These are phyloP conservation scores for Sandelia bainsii DNA, from an alignment of 2,797 vertebrate genomes.

Conservation along the genomic window DNA sequence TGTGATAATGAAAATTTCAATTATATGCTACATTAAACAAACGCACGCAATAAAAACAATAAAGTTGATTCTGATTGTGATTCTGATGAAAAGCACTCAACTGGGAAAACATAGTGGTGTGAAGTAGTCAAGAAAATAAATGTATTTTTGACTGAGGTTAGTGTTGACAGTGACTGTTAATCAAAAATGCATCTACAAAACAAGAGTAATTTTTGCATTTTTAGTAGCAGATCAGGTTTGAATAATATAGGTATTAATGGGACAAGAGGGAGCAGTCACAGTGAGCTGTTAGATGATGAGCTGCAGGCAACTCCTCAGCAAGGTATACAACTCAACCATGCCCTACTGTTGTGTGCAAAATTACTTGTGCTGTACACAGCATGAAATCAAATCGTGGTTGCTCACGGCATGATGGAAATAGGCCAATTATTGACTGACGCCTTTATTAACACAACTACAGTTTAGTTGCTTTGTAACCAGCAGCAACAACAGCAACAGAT, in stretches of 20 bases:
- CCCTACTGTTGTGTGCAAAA: neutral
- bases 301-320: neutral
- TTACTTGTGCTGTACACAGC: neutral
- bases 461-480: neutral
- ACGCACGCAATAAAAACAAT: no score
- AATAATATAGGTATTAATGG: neutral
- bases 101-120: no score
- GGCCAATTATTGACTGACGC: neutral
- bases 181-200: neutral
- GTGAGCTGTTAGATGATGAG: neutral
- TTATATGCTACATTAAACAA: no score
- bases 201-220: neutral
- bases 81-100: neutral
- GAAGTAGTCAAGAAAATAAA: neutral
- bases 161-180: neutral
- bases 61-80: no score
- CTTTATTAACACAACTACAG: neutral
- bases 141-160: conserved; percentile 2
- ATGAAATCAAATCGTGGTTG: neutral
- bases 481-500: neutral
- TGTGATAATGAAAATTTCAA: no score
- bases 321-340: neutral
- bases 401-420: neutral
- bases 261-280: neutral
- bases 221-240: neutral